A percentile compares a stretch with the other conserved stretches of the same genome.
Evolutionary conservation across 2,888 invertebrate species (phyloP).

Genomic region (Troides oblongomaculatus): DNA sequence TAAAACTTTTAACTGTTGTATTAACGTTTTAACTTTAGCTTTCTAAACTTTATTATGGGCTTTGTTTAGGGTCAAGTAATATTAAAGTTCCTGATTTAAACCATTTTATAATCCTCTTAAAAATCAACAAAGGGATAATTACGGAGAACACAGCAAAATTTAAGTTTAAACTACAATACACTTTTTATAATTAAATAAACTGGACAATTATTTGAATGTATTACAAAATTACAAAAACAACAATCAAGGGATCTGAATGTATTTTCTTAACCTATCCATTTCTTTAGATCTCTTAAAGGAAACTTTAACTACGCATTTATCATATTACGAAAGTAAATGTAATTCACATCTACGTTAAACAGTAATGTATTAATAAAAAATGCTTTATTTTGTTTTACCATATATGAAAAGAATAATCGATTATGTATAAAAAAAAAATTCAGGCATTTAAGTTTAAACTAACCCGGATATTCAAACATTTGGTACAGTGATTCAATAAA

Average conservation of each 20-base stretch:
- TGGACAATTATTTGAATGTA: background rate
- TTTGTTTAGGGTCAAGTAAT: conserved; percentile 24
- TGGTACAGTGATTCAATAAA: background rate
- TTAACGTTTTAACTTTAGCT: conserved; percentile 28
- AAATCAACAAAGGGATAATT: conserved; percentile 1
- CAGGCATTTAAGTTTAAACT: background rate
- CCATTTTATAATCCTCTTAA: conserved; percentile 17
- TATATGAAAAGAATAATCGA: no score
- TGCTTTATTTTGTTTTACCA: background rate
- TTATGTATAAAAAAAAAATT: background rate
- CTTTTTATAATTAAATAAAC: background rate
- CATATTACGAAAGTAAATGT: background rate
- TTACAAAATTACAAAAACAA: background rate
- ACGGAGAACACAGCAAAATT: background rate
- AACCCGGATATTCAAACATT: background rate
- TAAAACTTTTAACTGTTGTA: conserved; percentile 29
- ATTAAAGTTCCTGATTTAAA: conserved; percentile 21
- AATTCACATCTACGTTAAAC: background rate
- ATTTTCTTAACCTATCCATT: no score
- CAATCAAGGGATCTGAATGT: background rate
- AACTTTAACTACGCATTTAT: background rate
- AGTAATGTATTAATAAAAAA: background rate
- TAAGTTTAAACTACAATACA: background rate
- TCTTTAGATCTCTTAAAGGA: no score
- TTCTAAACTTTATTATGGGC: conserved; percentile 21